phyloP scores from a whole-genome alignment of 2,797 vertebrate genomes.

The Myripristis murdjan region DNA sequence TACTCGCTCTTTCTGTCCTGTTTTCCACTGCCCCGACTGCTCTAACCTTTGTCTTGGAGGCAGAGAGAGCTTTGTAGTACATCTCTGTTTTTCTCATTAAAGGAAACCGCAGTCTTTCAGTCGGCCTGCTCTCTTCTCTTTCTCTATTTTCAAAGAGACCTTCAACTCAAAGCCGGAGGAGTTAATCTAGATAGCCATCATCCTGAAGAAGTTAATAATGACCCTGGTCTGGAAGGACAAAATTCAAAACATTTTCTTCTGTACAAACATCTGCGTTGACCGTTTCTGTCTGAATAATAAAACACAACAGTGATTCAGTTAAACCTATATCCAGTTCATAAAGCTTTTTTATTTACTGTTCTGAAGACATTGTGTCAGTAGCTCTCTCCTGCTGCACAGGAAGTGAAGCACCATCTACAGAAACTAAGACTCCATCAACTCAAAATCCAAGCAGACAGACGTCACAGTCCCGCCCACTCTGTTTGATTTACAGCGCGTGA shows the following conservation, averaged over 20 bases:
- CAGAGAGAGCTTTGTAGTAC: background rate
- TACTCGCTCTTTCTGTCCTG: conserved; percentile 17
- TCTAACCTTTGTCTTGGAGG: conserved; percentile 42
- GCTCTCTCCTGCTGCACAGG: too few relatives aligned
- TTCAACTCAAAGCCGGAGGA: conserved; percentile 32
- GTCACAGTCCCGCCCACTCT: too few relatives aligned
- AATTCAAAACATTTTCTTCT: conserved; percentile 16
- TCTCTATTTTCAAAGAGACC: conserved; percentile 26
- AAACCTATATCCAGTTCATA: too few relatives aligned
- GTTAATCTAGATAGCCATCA: conserved; percentile 42
- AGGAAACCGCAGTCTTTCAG: conserved; percentile 47
- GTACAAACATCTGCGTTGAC: too few relatives aligned
- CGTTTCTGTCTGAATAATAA: too few relatives aligned
- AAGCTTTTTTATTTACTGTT: too few relatives aligned
- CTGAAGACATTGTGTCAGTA: too few relatives aligned
- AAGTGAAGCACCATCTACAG: too few relatives aligned
- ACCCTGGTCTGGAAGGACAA: conserved; percentile 7
- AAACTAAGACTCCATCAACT: too few relatives aligned
- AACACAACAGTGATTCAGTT: too few relatives aligned
- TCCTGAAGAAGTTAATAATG: conserved; percentile 50
- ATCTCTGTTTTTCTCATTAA: conserved; percentile 33
- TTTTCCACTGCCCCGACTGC: conserved; percentile 33
- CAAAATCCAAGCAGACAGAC: too few relatives aligned
- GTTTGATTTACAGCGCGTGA: too few relatives aligned
- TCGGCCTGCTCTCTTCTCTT: conserved; percentile 22